Evolutionary conservation across 2,888 invertebrate genomes (phyloP), one percentile per base, ranked within the genome.

Genomic region (Agelastica alni): DNA sequence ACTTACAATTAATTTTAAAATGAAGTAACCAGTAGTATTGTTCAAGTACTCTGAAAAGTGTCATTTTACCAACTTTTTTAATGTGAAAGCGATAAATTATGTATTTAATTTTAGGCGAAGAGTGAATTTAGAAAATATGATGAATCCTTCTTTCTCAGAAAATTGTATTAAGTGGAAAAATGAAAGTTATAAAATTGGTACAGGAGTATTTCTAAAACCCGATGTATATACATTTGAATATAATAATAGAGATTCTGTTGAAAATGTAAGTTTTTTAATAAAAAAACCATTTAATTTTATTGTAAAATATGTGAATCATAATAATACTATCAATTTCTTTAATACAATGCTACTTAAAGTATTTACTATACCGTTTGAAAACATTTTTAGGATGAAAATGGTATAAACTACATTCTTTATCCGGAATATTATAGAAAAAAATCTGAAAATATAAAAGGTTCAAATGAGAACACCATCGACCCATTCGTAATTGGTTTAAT

Each of bases 401-500:
- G 81, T 61, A 81, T 85, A 1, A 88, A 92, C 74, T 88, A 89
- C 71, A 81, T 84, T n/a, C 71, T 85, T 22, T 92, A 89, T 70
- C 86, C 92, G 0, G 93, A 93, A 73, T 86, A 85, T 66, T 92
- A 91, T 72, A 80, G 92, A 51, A 92, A 91, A 76, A 84, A 81
- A 34, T 81, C 83, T 9, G 87, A 87, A 59, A 81, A 80, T 59
- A 73, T 86, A 14, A 87, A 88, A 63, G 88, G 89, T 0, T 87
- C 87, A 0, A 89, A 90, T 67, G 72, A 80, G 9, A 85, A 87
- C 57, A 87, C 88, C 0, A 86, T 88, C 0, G 85, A 88, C 58
- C 90, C 92, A 1, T 92, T 90, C 73, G 82, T 86, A 63, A 81
- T 93, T 6, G 91, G 85, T 1, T 80, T 84, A 42, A 86, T 93